Conservation (phyloP, 2,113 vertebrate species). For the Cromileptes altivelis region DNA sequence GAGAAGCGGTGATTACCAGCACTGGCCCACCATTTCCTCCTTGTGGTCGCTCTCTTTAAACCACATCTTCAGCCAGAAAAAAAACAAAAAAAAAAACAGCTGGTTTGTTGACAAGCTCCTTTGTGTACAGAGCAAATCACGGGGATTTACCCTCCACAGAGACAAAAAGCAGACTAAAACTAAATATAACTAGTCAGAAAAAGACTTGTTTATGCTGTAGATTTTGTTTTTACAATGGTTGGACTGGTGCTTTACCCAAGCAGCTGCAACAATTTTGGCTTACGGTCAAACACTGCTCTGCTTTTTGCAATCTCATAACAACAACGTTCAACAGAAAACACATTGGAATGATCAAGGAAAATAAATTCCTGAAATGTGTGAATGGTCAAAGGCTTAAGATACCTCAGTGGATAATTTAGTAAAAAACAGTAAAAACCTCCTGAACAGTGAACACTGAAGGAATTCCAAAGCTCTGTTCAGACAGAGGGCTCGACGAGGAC, state of each 20-base stretch:
- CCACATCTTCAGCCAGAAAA: slow-evolving; percentile 65
- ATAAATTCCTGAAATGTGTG: neutral
- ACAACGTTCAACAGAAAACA: neutral
- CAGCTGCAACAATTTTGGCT: neutral
- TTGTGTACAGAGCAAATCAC: slow-evolving; percentile 57
- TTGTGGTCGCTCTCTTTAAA: slow-evolving; percentile 60
- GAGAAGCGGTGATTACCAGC: slow-evolving; percentile 54
- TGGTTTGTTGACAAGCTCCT: slow-evolving; percentile 71
- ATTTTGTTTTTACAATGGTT: slow-evolving; percentile 46
- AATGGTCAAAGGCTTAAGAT: neutral
- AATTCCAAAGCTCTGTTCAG: too few species aligned
- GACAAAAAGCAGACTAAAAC: slow-evolving; percentile 20
- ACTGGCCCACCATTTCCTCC: slow-evolving; percentile 67
- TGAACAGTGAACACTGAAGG: too few species aligned
- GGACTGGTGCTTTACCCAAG: slow-evolving; percentile 15
- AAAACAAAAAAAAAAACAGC: slow-evolving; percentile 60
- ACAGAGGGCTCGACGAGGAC: too few species aligned
- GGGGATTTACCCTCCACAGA: slow-evolving; percentile 63
- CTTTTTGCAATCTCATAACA: slow-evolving; percentile 7
- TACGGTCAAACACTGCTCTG: neutral
- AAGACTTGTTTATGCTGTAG: slow-evolving; percentile 21
- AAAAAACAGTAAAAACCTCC: too few species aligned
- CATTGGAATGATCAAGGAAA: slow-evolving; percentile 1
- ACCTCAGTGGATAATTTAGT: too few species aligned
- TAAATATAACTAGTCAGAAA: slow-evolving; percentile 47